phyloP scores from a whole-genome alignment of 1,140 invertebrate genomes.

The Drosophila auraria region DNA sequence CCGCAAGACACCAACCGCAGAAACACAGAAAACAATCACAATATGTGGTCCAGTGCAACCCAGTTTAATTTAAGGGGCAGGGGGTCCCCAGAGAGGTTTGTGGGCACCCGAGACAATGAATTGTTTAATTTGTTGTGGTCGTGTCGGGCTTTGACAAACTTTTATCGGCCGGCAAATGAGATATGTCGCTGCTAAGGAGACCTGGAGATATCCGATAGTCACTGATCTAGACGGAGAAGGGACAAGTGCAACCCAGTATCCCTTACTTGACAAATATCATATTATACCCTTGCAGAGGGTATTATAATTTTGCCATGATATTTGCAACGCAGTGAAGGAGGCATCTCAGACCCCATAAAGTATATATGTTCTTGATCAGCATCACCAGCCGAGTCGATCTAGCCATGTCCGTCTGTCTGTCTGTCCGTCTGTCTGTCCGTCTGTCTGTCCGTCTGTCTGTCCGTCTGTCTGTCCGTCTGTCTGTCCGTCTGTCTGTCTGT shows the following conservation, averaged over 20 bases:
- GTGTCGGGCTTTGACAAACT: slow-evolving; percentile 45
- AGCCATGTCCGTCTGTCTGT: too few relatives aligned
- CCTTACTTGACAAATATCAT: not conserved
- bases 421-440: too few relatives aligned
- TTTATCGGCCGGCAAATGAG: slow-evolving; percentile 31
- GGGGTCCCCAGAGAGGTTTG: slow-evolving; percentile 13
- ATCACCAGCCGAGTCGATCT: too few relatives aligned
- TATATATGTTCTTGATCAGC: too few relatives aligned
- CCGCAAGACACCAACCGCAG: slow-evolving; percentile 42
- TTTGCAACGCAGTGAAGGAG: too few relatives aligned
- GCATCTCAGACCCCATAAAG: too few relatives aligned
- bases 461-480: too few relatives aligned
- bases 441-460: too few relatives aligned
- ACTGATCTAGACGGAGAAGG: not conserved
- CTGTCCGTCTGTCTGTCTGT: too few relatives aligned
- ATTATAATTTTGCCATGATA: too few relatives aligned
- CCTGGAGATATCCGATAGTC: slow-evolving; percentile 1
- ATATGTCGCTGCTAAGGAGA: not conserved
- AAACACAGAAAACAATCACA: slow-evolving; percentile 53
- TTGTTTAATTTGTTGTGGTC: slow-evolving; percentile 66
- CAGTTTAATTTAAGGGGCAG: slow-evolving; percentile 38
- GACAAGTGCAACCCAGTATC: not conserved
- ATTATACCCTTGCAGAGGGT: too few relatives aligned
- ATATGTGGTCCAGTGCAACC: slow-evolving; percentile 64
- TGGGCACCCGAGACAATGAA: slow-evolving; percentile 59